A percentile compares a stretch with the other conserved stretches of the same genome.
Evolutionary conservation across 1,140 invertebrate genomes (phyloP).

Genomic region (Pseudomyrmex cubaensis): DNA sequence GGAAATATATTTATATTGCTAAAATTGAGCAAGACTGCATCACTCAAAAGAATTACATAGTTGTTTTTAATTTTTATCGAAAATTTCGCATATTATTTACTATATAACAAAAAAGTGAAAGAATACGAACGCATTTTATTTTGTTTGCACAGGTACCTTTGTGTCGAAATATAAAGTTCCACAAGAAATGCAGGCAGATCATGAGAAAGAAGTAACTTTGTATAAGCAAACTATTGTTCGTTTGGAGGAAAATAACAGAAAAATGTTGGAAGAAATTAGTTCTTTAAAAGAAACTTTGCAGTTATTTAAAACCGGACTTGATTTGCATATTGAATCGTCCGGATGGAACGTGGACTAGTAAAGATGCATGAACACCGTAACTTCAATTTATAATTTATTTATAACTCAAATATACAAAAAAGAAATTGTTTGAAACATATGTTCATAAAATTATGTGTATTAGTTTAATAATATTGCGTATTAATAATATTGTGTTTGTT

Average conservation of each 20-base stretch:
- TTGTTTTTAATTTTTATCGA: too few relatives aligned
- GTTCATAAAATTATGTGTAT: background rate
- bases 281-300: slow-evolving; percentile 66
- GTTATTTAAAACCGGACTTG: slow-evolving; percentile 57
- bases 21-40: too few relatives aligned
- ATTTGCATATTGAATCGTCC: slow-evolving; percentile 67
- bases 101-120: too few relatives aligned
- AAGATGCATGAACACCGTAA: background rate
- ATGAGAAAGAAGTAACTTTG: slow-evolving; percentile 66
- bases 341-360: slow-evolving; percentile 49
- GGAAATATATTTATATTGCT: too few relatives aligned
- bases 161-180: slow-evolving; percentile 60
- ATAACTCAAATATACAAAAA: background rate
- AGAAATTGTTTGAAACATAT: background rate
- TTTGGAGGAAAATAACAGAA: slow-evolving; percentile 74
- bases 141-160: slow-evolving; percentile 59
- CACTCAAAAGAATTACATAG: too few relatives aligned
- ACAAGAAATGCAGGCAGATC: slow-evolving; percentile 61
- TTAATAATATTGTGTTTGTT: too few relatives aligned
- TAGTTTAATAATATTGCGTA: background rate
- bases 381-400: slow-evolving; percentile 16
- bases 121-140: too few relatives aligned
- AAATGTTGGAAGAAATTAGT: slow-evolving; percentile 73
- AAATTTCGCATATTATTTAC: too few relatives aligned
- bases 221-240: slow-evolving; percentile 73